Conservation (phyloP, 2,888 invertebrate species). For the Drosophila prolongata region DNA sequence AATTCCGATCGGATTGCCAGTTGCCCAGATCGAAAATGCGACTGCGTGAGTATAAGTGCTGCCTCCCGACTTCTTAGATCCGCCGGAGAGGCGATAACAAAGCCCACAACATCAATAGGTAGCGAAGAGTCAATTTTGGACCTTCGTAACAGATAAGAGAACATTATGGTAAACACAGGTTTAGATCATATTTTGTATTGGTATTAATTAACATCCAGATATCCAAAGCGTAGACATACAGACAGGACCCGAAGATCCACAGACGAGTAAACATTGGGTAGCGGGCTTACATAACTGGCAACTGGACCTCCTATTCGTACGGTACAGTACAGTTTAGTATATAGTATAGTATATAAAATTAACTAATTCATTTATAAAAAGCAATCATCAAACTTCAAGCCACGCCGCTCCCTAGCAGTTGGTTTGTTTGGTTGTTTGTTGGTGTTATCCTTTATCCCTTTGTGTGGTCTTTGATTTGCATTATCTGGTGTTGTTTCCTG, state of each 20-base stretch:
- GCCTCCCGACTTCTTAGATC: conserved; percentile 5
- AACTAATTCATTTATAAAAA: conserved; percentile 75
- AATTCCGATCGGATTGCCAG: conserved; percentile 10
- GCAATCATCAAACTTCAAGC: conserved; percentile 64
- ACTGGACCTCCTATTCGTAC: conserved; percentile 16
- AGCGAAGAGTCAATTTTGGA: conserved; percentile 1
- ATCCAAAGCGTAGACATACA: conserved; percentile 36
- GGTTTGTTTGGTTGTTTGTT: conserved; percentile 19
- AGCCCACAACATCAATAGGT: conserved; percentile 21
- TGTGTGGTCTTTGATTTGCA: conserved; percentile 37
- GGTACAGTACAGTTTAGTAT: conserved; percentile 43
- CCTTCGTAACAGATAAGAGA: conserved; percentile 14
- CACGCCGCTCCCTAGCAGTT: conserved; percentile 18
- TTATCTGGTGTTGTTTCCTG: conserved; percentile 55
- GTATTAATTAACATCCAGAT: conserved; percentile 29
- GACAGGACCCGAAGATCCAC: conserved; percentile 11
- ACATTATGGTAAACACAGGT: conserved; percentile 14
- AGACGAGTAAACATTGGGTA: conserved; percentile 16
- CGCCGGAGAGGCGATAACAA: conserved; percentile 17
- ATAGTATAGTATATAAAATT: conserved; percentile 68
- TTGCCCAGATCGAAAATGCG: conserved; percentile 5
- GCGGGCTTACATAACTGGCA: conserved; percentile 25
- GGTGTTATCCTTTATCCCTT: conserved; percentile 26
- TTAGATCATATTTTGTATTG: conserved; percentile 31
- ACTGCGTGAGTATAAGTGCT: conserved; percentile 1